phyloP scores from a whole-genome alignment of 2,888 invertebrate genomes.

The Melieria omissa region DNA sequence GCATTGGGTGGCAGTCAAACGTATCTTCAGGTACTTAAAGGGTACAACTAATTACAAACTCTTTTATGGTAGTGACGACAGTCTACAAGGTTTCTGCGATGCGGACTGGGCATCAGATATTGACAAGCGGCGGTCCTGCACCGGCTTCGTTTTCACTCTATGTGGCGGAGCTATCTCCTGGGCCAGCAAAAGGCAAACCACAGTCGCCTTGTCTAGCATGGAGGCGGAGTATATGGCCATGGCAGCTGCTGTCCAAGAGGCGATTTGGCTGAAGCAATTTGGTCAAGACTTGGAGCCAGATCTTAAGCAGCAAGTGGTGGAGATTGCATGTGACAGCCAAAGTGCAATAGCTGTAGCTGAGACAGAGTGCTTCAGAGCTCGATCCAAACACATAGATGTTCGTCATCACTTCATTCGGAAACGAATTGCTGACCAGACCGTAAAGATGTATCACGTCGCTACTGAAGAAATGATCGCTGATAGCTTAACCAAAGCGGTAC shows the following conservation, averaged over 20 bases:
- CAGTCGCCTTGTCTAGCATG: constrained; percentile 38
- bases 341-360: constrained; percentile 29
- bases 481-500: constrained; percentile 31
- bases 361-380: constrained; percentile 32
- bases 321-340: constrained; percentile 39
- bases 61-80: constrained; percentile 14
- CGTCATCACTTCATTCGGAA: constrained; percentile 35
- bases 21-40: constrained; percentile 39
- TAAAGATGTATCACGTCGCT: constrained; percentile 23
- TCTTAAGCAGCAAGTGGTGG: not conserved
- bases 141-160: constrained; percentile 38
- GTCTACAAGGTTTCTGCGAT: constrained; percentile 36
- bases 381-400: constrained; percentile 39
- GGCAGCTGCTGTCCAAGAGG: constrained; percentile 38
- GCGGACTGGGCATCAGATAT: constrained; percentile 40
- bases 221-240: constrained; percentile 42
- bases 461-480: constrained; percentile 38
- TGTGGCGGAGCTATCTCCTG: too few relatives aligned
- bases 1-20: constrained; percentile 45
- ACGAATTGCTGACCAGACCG: constrained; percentile 19
- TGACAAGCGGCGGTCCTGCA: constrained; percentile 35
- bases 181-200: too few relatives aligned
- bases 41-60: constrained; percentile 28
- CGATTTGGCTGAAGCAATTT: constrained; percentile 40
- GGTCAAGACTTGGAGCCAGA: constrained; percentile 26